A percentile compares a stretch with the other conserved stretches of the same genome.
Evolutionary conservation across 2,113 vertebrate genomes (phyloP).

Genomic region (Vidua macroura): DNA sequence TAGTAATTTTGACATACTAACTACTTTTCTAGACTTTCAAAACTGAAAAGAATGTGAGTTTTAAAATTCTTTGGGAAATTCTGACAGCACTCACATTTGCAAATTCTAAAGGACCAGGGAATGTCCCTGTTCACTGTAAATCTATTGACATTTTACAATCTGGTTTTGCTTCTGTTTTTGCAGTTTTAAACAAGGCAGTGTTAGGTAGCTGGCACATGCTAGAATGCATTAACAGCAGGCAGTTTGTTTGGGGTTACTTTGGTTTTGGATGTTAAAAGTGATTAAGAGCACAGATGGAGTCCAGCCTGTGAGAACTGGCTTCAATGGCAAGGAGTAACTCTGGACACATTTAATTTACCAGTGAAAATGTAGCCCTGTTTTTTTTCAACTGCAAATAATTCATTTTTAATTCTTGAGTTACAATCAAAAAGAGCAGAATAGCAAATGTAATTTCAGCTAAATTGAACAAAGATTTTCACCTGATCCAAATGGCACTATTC

Average conservation of each 20-base stretch:
- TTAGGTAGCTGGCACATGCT: not conserved
- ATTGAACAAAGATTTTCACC: not conserved
- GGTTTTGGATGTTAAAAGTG: not conserved
- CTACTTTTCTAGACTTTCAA: not conserved
- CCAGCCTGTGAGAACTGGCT: not conserved
- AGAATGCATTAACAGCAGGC: not conserved
- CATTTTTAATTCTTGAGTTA: not conserved
- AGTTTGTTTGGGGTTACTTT: not conserved
- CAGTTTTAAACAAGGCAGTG: not conserved
- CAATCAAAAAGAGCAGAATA: not conserved
- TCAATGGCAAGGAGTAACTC: not conserved
- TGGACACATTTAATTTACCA: not conserved
- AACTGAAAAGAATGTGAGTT: rapidly evolving
- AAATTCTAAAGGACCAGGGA: not conserved
- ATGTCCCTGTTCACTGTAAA: not conserved
- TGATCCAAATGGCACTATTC: not conserved
- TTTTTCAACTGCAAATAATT: not conserved
- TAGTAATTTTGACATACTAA: not conserved
- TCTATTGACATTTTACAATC: not conserved
- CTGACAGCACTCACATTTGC: not conserved
- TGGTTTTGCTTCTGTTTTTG: not conserved
- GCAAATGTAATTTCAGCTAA: not conserved
- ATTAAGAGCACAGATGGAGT: not conserved
- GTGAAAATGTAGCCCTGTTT: not conserved
- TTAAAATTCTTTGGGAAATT: not conserved